These are phyloP conservation scores for Rhamphomyia laevipes DNA, from an alignment of 2,888 invertebrate genomes.

Conservation along the genomic window DNA sequence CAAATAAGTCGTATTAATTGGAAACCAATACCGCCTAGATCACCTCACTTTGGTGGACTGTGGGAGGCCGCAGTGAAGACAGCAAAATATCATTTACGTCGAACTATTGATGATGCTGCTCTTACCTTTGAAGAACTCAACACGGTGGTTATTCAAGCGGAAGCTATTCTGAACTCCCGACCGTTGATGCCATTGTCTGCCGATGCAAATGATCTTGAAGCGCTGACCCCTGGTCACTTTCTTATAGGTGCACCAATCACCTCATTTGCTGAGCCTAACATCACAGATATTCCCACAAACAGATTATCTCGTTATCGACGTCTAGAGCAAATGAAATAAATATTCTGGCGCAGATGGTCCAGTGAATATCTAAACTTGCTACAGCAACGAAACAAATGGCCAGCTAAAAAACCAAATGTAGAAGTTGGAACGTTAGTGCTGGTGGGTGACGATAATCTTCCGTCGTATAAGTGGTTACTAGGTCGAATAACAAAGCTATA, in stretches of 20 bases:
- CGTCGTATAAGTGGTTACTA: not conserved
- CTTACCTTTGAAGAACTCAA: conserved; percentile 13
- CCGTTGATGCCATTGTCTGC: conserved; percentile 13
- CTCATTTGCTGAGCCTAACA: not conserved
- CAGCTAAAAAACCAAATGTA: not conserved
- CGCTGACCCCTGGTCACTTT: not conserved
- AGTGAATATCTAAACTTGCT: not conserved
- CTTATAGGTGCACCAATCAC: not conserved
- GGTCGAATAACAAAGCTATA: not conserved
- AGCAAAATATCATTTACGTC: conserved; percentile 12
- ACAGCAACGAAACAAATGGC: not conserved
- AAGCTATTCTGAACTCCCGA: conserved; percentile 18
- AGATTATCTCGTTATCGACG: not conserved
- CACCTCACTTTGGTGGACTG: conserved; percentile 14
- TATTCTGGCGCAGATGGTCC: not conserved
- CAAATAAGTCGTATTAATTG: conserved; percentile 2
- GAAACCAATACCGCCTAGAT: conserved; percentile 12
- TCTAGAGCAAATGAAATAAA: not conserved
- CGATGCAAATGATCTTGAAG: conserved; percentile 14
- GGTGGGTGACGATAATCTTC: not conserved
- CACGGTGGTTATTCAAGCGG: conserved; percentile 15
- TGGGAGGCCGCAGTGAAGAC: conserved; percentile 16
- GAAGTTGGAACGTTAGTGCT: not conserved
- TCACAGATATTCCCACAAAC: not conserved
- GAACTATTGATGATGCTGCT: conserved; percentile 8